Base-by-base conservation (phyloP, 1,140 invertebrate genomes). In the Alviniconcha marisindica region DNA sequence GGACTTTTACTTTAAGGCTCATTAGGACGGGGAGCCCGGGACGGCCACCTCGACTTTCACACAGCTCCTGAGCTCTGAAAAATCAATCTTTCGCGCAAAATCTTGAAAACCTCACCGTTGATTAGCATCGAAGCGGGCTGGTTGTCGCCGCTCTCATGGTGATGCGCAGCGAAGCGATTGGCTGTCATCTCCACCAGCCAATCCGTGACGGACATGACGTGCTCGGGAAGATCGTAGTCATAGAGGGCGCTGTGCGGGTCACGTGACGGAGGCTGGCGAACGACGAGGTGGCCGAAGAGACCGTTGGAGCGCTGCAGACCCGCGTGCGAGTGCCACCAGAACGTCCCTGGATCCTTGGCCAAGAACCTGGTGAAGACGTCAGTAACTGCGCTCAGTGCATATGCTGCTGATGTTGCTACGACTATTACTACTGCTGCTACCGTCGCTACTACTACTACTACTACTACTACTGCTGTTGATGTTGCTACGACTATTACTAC, bases 271-370 rank as follows among this genome's bases (percentile, higher is more conserved):
- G 85, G 24, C 76, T 89, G 74, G 36, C 88, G 81, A 1, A 91
- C 73, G 1, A 90, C 84, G 15, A 91, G 74, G 0, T 82, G 84
- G 18, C 90, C 90, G 84, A 88, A 91, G 0, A 96, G 94, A 0
- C 97, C 97, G 87, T 98, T 97, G 3, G 95, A 95, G 42, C 96
- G 92, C 93, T 97, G 97, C 91, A 96, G 95, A 12, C 96, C 96
- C 21, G 96, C 96, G 89, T 98, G 97, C 1, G 97, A 96, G 91
- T 98, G 97, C 95, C 96, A 98, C 92, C 97, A 98, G 92, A 97
- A 96, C 0, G 97, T 98, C 42, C 97, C 97, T 4, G 89, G 63
- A 54, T 84, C 87, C 14, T 86, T 44, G 7, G 95, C 95, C 73
- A 91, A 90, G 83, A 95, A 93, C 69, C 88, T 91, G 42, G 3